Evolutionary conservation across 2,888 invertebrate genomes (phyloP).

Genomic region (Cephus sareptanus): DNA sequence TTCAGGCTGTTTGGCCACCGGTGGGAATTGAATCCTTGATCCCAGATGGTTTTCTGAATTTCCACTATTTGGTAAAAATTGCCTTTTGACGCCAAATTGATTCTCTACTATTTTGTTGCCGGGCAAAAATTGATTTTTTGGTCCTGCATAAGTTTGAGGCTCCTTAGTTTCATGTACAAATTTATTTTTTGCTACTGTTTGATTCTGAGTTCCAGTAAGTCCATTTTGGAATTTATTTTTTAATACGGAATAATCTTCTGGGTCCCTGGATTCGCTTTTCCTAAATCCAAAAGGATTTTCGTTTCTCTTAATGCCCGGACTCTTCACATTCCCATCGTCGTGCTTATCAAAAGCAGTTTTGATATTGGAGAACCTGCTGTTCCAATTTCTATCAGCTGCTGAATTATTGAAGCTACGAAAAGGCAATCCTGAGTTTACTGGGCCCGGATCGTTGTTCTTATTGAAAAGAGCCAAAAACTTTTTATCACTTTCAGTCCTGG

Average conservation of each 20-base stretch:
- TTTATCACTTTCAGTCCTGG: conserved; percentile 86
- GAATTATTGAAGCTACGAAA: conserved; percentile 51
- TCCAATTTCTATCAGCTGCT: conserved; percentile 75
- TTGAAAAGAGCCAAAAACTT: conserved; percentile 87
- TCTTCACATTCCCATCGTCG: conserved; percentile 11
- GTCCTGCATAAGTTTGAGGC: not conserved
- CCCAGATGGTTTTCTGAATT: not conserved
- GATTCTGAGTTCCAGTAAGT: not conserved
- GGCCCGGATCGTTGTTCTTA: conserved; percentile 72
- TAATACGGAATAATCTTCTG: conserved; percentile 11
- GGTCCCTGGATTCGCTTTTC: conserved; percentile 10
- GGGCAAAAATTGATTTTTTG: conserved; percentile 6
- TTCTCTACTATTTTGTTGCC: conserved; percentile 11
- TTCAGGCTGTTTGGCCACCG: not conserved
- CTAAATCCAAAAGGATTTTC: conserved; percentile 12
- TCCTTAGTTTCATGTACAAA: not conserved
- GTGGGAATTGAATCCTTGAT: not conserved
- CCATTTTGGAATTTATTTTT: conserved; percentile 11
- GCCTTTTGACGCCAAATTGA: not conserved
- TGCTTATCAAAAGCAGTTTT: conserved; percentile 82
- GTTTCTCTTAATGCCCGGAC: conserved; percentile 9
- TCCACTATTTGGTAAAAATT: not conserved
- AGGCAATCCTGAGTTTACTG: conserved; percentile 27
- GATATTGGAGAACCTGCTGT: conserved; percentile 83
- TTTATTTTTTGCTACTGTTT: conserved; percentile 6